Evolutionary conservation across 2,888 invertebrate genomes (phyloP).

Genomic region (Euclidia mi): DNA sequence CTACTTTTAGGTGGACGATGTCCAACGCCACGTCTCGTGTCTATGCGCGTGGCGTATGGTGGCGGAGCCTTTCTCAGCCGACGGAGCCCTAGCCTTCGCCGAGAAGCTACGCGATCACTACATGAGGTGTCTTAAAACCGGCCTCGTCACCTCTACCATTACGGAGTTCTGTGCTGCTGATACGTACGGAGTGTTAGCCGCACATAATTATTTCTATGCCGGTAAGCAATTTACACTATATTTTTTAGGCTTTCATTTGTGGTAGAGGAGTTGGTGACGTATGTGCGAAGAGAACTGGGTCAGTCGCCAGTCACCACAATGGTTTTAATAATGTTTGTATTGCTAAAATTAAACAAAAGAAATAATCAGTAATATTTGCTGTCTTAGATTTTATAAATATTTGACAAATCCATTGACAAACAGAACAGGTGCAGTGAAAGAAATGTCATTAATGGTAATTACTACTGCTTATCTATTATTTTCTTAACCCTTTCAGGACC

Average conservation of each 20-base stretch:
- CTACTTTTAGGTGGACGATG: slow-evolving; percentile 91
- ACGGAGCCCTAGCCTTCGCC: slow-evolving; percentile 90
- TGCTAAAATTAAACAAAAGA: too few species aligned
- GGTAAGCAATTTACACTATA: slow-evolving; percentile 62
- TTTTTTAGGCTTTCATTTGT: too few species aligned
- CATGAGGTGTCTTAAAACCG: slow-evolving; percentile 88
- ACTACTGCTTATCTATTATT: too few species aligned
- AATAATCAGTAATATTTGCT: too few species aligned
- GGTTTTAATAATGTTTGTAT: too few species aligned
- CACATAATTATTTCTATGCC: slow-evolving; percentile 91
- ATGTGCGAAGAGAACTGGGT: too few species aligned
- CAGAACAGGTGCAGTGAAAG: too few species aligned
- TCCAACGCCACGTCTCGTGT: slow-evolving; percentile 95
- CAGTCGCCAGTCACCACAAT: too few species aligned
- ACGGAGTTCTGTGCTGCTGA: slow-evolving; percentile 95
- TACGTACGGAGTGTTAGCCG: slow-evolving; percentile 94
- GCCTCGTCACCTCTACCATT: slow-evolving; percentile 85
- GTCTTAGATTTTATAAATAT: too few species aligned
- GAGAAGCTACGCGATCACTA: slow-evolving; percentile 92
- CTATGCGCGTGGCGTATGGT: slow-evolving; percentile 93
- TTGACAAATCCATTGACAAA: too few species aligned
- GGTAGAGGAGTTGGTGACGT: neutral
- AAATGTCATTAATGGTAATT: too few species aligned
- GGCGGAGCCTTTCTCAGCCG: slow-evolving; percentile 90
- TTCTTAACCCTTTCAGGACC: too few species aligned